phyloP scores from a whole-genome alignment of 2,797 vertebrate genomes.

The Urosaurus nigricauda region DNA sequence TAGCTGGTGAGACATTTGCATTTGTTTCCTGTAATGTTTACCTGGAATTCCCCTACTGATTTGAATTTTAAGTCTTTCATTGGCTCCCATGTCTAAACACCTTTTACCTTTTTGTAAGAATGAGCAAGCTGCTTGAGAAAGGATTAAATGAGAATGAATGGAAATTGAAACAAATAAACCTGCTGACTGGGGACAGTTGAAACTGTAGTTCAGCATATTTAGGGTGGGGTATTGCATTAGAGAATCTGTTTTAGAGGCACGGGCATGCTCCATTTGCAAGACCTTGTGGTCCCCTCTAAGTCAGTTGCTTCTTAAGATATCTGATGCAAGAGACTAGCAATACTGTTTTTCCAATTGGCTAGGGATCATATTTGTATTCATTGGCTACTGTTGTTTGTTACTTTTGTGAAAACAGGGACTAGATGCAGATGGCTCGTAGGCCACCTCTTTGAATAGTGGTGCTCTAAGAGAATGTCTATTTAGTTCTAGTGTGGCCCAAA shows the following conservation, averaged over 20 bases:
- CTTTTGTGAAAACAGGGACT: no score
- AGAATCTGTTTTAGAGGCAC: background rate
- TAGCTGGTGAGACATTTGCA: slow-evolving; percentile 2
- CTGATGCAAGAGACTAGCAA: no score
- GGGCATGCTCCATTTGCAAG: background rate
- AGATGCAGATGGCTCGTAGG: no score
- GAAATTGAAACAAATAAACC: slow-evolving; percentile 10
- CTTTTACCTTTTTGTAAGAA: slow-evolving; percentile 9
- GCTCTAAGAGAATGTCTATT: no score
- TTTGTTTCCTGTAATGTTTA: slow-evolving; percentile 31
- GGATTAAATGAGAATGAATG: slow-evolving; percentile 42
- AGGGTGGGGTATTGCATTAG: background rate
- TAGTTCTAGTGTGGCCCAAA: no score
- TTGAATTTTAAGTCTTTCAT: background rate
- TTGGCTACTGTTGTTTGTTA: no score
- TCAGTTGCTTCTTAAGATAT: background rate
- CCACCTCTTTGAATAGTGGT: no score
- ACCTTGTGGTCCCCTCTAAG: background rate
- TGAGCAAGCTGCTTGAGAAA: background rate
- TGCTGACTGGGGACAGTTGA: background rate
- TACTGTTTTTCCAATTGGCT: no score
- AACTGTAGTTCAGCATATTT: background rate
- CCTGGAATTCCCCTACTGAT: background rate
- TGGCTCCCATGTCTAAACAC: slow-evolving; percentile 37
- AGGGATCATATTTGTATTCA: no score